These are phyloP conservation scores for Sciaenops ocellatus DNA, from an alignment of 2,797 vertebrate species.

Conservation along the genomic window DNA sequence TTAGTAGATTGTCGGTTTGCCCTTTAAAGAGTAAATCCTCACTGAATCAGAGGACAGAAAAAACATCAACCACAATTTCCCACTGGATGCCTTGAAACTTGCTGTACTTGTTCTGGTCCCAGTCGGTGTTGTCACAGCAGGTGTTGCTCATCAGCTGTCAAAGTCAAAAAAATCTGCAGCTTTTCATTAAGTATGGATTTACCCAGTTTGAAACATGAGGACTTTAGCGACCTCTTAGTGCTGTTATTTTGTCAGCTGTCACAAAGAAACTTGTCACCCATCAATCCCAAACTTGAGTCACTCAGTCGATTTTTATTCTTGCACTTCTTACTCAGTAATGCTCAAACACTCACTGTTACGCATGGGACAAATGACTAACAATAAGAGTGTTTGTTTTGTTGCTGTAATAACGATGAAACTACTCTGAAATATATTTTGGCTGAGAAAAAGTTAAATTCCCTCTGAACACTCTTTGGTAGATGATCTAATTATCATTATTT, in stretches of 20 bases:
- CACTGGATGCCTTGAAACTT: neutral
- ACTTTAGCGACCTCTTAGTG: conserved; percentile 13
- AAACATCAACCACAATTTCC: too few relatives aligned
- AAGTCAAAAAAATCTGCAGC: conserved; percentile 28
- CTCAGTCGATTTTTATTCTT: conserved; percentile 3
- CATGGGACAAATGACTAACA: neutral
- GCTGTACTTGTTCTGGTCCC: neutral
- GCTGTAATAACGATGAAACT: neutral
- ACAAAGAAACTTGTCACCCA: conserved; percentile 29
- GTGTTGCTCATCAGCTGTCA: conserved; percentile 37
- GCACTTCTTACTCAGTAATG: neutral
- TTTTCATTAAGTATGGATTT: conserved; percentile 39
- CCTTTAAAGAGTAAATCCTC: conserved; percentile 6
- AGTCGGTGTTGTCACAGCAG: conserved; percentile 1
- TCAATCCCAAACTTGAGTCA: conserved; percentile 17
- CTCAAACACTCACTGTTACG: neutral
- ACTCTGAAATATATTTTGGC: neutral
- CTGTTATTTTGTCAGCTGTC: conserved; percentile 67
- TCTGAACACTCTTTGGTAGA: neutral
- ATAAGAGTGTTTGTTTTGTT: neutral
- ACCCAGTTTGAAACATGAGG: conserved; percentile 37
- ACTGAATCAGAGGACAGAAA: neutral
- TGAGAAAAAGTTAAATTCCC: neutral
- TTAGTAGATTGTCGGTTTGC: neutral
- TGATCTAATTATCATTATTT: neutral